phyloP scores from a whole-genome alignment of 2,113 vertebrate genomes.

The Sus scrofa region DNA sequence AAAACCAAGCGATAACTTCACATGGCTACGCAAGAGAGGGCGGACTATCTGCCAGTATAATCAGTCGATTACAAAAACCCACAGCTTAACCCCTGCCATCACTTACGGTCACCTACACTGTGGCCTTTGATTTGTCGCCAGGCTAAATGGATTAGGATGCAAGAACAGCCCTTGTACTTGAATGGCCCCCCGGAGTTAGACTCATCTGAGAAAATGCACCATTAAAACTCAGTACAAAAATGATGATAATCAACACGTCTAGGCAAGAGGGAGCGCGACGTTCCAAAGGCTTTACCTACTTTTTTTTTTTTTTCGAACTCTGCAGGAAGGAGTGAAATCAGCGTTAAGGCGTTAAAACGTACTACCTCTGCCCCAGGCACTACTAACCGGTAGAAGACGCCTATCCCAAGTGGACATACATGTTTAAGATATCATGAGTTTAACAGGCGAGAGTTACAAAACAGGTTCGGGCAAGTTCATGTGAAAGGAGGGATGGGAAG shows the following conservation, averaged over 20 bases:
- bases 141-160: neutral
- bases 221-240: neutral
- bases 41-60: neutral
- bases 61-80: neutral
- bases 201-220: neutral
- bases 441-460: neutral
- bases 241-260: neutral
- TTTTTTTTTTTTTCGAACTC: neutral
- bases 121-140: neutral
- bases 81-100: neutral
- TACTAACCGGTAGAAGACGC: neutral
- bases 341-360: neutral
- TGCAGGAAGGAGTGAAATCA: neutral
- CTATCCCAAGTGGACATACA: neutral
- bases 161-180: neutral
- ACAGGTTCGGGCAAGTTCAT: constrained; percentile 53
- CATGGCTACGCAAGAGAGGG: neutral
- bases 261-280: neutral
- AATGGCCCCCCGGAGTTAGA: neutral
- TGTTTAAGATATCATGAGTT: neutral
- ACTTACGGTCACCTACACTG: neutral
- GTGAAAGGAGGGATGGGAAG: neutral
- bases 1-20: constrained; percentile 15
- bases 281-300: neutral
- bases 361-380: neutral